Percentiles rank a stretch among this genome's conserved stretches.
phyloP scores from a whole-genome alignment of 2,888 invertebrate species.

The Catonia carolina region DNA sequence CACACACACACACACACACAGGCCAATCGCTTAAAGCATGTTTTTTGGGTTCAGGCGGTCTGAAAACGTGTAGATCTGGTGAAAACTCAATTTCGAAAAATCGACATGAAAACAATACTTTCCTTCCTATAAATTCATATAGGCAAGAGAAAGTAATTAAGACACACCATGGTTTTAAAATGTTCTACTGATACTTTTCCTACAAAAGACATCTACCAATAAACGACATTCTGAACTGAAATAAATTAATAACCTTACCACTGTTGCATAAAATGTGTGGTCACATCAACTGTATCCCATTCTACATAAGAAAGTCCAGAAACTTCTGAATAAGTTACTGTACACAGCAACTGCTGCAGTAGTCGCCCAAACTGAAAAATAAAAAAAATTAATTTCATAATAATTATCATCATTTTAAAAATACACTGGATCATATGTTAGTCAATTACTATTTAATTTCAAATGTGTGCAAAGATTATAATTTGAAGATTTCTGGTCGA shows the following conservation, averaged over 20 bases:
- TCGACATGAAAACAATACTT: too few species aligned
- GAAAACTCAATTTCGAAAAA: too few species aligned
- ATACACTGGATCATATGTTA: background rate
- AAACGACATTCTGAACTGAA: conserved; percentile 53
- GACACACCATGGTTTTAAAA: too few species aligned
- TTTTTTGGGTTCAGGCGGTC: too few species aligned
- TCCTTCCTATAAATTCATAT: too few species aligned
- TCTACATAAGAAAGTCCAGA: conserved; percentile 82
- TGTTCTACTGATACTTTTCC: too few species aligned
- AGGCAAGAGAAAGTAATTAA: too few species aligned
- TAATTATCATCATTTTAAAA: background rate
- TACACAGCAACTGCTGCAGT: conserved; percentile 78
- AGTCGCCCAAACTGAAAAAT: conserved; percentile 69
- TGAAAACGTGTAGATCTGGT: too few species aligned
- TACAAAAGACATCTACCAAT: too few species aligned
- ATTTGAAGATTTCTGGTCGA: too few species aligned
- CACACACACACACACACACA: too few species aligned
- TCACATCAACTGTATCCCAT: conserved; percentile 86
- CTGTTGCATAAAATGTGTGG: conserved; percentile 73
- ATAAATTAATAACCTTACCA: conserved; percentile 46
- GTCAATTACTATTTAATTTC: background rate
- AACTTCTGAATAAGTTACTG: conserved; percentile 73
- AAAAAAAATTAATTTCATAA: conserved; percentile 12
- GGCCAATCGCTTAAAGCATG: too few species aligned
- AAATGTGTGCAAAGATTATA: conserved; percentile 9